Percentiles rank a stretch among this genome's conserved stretches.
Conservation (phyloP, 2,888 invertebrate genomes). For the Heliothis peltigera region DNA sequence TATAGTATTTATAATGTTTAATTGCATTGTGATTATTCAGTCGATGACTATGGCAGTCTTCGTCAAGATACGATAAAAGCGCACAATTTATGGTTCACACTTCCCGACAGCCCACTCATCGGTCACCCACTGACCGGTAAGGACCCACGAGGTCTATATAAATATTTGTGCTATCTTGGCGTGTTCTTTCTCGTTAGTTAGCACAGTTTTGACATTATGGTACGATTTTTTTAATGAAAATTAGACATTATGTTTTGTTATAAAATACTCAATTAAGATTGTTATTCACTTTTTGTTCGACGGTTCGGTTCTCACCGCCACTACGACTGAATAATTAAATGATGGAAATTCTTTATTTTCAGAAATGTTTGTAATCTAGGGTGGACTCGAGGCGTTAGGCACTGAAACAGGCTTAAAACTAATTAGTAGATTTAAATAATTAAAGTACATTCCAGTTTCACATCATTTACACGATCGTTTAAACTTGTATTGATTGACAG, state of each 20-base stretch:
- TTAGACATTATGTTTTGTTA: conserved; percentile 27
- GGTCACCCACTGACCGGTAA: background rate
- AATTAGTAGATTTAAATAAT: conserved; percentile 49
- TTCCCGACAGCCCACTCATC: too few relatives aligned
- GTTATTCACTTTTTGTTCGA: conserved; percentile 39
- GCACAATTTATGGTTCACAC: background rate
- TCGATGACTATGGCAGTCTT: conserved; percentile 28
- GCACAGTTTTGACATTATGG: conserved; percentile 15
- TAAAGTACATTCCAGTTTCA: conserved; percentile 65
- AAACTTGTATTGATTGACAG: conserved; percentile 38
- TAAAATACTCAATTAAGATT: conserved; percentile 60
- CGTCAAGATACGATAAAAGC: conserved; percentile 14
- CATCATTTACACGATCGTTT: conserved; percentile 43
- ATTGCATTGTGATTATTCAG: conserved; percentile 48
- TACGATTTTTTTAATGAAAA: conserved; percentile 16
- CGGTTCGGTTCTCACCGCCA: conserved; percentile 27
- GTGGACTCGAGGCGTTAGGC: conserved; percentile 62
- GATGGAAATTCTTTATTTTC: conserved; percentile 38
- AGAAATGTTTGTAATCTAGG: conserved; percentile 39
- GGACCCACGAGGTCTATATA: background rate
- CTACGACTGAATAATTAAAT: conserved; percentile 51
- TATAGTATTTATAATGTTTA: conserved; percentile 59
- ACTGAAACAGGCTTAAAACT: conserved; percentile 82
- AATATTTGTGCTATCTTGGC: conserved; percentile 6
- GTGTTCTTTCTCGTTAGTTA: conserved; percentile 16